phyloP scores from a whole-genome alignment of 2,113 vertebrate genomes.

The Channa maculata region DNA sequence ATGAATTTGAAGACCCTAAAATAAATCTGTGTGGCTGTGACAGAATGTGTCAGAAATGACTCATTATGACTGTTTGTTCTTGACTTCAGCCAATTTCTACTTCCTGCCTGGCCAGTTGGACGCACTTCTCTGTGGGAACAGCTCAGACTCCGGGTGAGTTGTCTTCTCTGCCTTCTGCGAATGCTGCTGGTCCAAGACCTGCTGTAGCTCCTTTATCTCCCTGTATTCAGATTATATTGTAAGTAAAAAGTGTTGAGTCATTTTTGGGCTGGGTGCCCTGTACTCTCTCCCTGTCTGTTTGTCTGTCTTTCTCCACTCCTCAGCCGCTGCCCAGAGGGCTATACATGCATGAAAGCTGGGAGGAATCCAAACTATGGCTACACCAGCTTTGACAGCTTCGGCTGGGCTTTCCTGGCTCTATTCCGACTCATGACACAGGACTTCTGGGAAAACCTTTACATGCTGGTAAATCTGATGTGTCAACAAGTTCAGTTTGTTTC shows the following conservation, averaged over 20 bases:
- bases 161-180: constrained; percentile 3
- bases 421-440: constrained; percentile 99
- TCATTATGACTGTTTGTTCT: constrained; percentile 37
- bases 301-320: constrained; percentile 19
- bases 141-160: constrained; percentile 97
- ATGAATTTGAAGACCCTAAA: constrained; percentile 5
- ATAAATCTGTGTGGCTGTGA: constrained; percentile 12
- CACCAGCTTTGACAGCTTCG: constrained; percentile 98
- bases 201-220: constrained; percentile 24
- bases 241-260: constrained; percentile 52
- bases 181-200: constrained; percentile 25
- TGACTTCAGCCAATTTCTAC: constrained; percentile 93
- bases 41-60: constrained; percentile 16
- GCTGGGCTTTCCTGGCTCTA: constrained; percentile 97
- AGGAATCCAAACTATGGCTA: constrained; percentile 98
- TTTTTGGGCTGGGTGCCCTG: constrained; percentile 24
- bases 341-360: constrained; percentile 97
- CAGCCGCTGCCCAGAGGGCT: constrained; percentile 97
- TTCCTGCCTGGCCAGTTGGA: constrained; percentile 88
- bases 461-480: constrained; percentile 86
- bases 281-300: constrained; percentile 2
- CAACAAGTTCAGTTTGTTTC: not conserved
- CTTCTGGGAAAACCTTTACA: constrained; percentile 99
- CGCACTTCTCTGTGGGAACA: constrained; percentile 97
- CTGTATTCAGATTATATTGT: constrained; percentile 41